phyloP scores from a whole-genome alignment of 2,113 vertebrate species.

The Raphicerus campestris region DNA sequence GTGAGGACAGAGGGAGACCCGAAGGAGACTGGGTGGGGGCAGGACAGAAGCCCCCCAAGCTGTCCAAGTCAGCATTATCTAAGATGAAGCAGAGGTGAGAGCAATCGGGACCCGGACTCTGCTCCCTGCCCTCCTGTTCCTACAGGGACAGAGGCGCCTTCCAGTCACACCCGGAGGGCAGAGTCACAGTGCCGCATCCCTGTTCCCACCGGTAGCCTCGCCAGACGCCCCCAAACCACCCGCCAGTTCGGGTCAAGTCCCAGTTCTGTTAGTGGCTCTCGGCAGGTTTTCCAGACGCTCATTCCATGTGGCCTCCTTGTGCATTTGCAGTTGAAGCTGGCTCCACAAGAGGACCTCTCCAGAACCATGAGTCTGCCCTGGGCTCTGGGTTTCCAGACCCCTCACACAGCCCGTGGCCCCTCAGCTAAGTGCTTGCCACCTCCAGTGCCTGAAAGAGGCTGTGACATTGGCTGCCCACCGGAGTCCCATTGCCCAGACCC shows the following conservation, averaged over 20 bases:
- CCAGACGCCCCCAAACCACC: not conserved
- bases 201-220: not conserved
- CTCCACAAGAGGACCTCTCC: not conserved
- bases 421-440: not conserved
- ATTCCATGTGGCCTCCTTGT: not conserved
- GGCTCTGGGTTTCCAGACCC: not conserved
- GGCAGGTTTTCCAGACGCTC: not conserved
- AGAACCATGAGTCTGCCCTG: not conserved
- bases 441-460: not conserved
- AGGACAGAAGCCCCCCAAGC: not conserved
- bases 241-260: not conserved
- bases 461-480: not conserved
- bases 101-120: not conserved
- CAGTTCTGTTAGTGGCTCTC: not conserved
- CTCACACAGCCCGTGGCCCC: not conserved
- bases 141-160: not conserved
- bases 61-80: not conserved
- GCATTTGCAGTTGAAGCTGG: not conserved
- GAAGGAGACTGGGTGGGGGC: not conserved
- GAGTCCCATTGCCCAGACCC: not conserved
- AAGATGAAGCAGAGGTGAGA: not conserved
- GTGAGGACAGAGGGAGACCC: not conserved
- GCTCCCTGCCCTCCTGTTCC: not conserved
- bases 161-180: not conserved
- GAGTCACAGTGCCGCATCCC: not conserved